A percentile compares a stretch with the other conserved stretches of the same genome.
Conservation (phyloP, 2,113 vertebrate species). For the Epinephelus fuscoguttatus region DNA sequence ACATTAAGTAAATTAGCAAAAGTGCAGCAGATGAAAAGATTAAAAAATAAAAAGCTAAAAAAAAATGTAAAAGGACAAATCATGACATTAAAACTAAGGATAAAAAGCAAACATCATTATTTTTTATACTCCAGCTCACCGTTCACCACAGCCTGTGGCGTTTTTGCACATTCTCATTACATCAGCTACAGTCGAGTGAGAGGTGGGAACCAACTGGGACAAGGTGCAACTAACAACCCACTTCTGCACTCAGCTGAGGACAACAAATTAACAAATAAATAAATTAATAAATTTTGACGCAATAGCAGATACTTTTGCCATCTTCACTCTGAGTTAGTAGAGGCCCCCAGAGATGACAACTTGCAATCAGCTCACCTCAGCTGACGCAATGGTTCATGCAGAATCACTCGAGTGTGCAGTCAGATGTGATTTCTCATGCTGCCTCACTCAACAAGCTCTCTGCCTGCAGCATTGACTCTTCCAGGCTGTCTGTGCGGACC, state of each 20-base stretch:
- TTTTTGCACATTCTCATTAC: not conserved
- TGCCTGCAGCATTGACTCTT: not conserved
- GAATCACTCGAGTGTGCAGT: not conserved
- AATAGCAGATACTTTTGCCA: not conserved
- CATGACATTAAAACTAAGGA: no score
- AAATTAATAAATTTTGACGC: not conserved
- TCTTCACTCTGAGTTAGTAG: not conserved
- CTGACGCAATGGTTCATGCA: not conserved
- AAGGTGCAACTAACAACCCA: not conserved
- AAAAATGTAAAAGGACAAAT: not conserved
- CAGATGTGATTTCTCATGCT: not conserved
- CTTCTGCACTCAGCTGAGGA: not conserved
- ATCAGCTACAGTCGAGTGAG: not conserved
- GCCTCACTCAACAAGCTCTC: slow-evolving; percentile 1
- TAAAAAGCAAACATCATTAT: not conserved
- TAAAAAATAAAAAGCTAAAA: not conserved
- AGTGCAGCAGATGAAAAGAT: not conserved
- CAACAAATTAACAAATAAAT: no score
- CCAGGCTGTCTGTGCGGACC: slow-evolving; percentile 11
- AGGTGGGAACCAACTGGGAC: not conserved
- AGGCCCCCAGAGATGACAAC: not conserved
- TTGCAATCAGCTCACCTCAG: slow-evolving; percentile 28
- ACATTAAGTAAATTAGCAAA: not conserved
- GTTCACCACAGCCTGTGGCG: not conserved
- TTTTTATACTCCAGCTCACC: not conserved